Conservation (phyloP, 2,113 vertebrate genomes). For the Petaurus breviceps region DNA sequence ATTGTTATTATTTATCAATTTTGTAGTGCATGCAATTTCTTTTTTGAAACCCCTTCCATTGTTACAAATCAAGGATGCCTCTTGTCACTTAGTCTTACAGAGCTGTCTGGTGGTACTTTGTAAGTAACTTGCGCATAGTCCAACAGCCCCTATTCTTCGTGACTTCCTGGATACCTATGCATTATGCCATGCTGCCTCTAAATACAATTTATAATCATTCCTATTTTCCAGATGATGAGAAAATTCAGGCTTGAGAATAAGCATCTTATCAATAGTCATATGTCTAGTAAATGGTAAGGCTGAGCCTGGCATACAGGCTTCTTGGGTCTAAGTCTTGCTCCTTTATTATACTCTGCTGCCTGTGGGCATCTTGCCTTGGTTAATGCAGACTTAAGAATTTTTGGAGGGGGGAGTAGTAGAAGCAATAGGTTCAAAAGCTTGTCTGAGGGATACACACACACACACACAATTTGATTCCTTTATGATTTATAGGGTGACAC, state of each 20-base stretch:
- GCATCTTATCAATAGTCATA: background rate
- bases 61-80: background rate
- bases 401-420: background rate
- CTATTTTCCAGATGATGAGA: background rate
- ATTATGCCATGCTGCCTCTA: background rate
- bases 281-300: background rate
- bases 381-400: background rate
- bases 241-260: background rate
- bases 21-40: background rate
- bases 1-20: background rate
- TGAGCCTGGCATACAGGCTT: background rate
- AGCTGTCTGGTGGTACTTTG: background rate
- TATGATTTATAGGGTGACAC: conserved; percentile 8
- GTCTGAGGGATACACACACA: background rate
- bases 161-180: background rate
- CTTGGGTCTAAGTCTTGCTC: background rate
- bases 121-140: background rate
- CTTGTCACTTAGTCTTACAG: background rate
- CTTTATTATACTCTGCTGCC: background rate
- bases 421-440: background rate
- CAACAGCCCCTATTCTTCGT: background rate
- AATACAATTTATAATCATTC: background rate
- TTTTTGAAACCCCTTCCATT: background rate
- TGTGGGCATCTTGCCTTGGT: background rate
- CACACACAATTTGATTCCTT: background rate